Conservation (phyloP, 2,113 vertebrate species). For the Macroglossus sobrinus region DNA sequence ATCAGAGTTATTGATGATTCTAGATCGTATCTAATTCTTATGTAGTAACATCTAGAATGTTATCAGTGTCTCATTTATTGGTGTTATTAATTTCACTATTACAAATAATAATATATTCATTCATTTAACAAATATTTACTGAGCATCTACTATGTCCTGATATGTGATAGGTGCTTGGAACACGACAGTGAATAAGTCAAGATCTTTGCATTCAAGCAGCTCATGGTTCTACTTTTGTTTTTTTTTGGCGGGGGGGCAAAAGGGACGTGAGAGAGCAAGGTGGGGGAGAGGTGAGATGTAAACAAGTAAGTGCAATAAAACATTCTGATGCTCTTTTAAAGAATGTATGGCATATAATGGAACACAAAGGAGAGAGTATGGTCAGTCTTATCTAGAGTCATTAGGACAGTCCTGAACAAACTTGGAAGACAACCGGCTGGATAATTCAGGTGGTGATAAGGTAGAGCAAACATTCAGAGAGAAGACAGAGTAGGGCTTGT, state of each 20-base stretch:
- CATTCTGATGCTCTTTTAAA: background rate
- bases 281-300: background rate
- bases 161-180: background rate
- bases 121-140: slow-evolving; percentile 7
- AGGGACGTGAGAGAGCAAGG: background rate
- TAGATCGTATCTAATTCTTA: slow-evolving; percentile 34
- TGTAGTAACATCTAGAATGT: background rate
- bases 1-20: background rate
- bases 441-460: background rate
- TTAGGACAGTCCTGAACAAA: background rate
- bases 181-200: background rate
- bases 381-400: background rate
- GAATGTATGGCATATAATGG: background rate
- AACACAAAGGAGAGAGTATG: background rate
- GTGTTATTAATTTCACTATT: background rate
- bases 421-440: background rate
- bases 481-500: background rate
- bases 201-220: background rate
- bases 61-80: slow-evolving; percentile 5
- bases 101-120: background rate
- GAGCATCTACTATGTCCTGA: background rate
- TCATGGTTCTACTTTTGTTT: background rate
- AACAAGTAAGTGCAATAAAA: background rate
- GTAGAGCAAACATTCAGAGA: background rate
- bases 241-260: too few relatives aligned